These are phyloP conservation scores for Brachionus plicatilis DNA, from an alignment of 1,140 invertebrate genomes.

Conservation along the genomic window DNA sequence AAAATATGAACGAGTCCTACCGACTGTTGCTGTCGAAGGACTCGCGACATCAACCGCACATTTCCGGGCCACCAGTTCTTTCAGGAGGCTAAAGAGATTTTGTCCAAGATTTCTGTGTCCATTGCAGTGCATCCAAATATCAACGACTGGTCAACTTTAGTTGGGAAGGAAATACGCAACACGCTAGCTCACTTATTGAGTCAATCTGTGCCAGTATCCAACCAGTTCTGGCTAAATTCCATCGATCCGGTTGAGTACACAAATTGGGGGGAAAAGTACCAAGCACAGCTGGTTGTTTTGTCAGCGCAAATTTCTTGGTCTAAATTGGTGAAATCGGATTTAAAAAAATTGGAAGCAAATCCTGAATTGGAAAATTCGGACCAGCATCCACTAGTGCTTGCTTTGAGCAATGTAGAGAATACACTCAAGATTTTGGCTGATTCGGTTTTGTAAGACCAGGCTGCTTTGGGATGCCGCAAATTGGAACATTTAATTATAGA, in stretches of 20 bases:
- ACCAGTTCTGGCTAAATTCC: not conserved
- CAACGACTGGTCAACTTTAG: slow-evolving; percentile 90
- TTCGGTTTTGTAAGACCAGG: slow-evolving; percentile 94
- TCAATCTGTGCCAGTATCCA: slow-evolving; percentile 75
- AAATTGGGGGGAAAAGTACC: slow-evolving; percentile 44
- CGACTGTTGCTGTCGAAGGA: slow-evolving; percentile 84
- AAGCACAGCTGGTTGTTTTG: slow-evolving; percentile 90
- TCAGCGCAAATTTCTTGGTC: slow-evolving; percentile 96
- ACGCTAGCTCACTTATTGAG: slow-evolving; percentile 86
- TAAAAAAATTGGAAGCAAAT: slow-evolving; percentile 43
- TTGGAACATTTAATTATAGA: slow-evolving; percentile 97
- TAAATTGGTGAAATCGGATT: slow-evolving; percentile 79
- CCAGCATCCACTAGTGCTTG: slow-evolving; percentile 67
- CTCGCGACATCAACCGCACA: slow-evolving; percentile 91
- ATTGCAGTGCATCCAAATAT: slow-evolving; percentile 91
- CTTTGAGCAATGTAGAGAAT: slow-evolving; percentile 76
- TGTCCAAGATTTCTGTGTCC: slow-evolving; percentile 71
- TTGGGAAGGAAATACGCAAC: slow-evolving; percentile 93
- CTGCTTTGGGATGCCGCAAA: slow-evolving; percentile 83
- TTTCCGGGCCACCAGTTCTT: slow-evolving; percentile 98
- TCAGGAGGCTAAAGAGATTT: slow-evolving; percentile 80
- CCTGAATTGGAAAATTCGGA: slow-evolving; percentile 44
- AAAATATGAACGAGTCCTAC: slow-evolving; percentile 87
- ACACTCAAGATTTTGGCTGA: slow-evolving; percentile 92
- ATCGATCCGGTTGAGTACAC: slow-evolving; percentile 41